These are phyloP conservation scores for Bufo gargarizans DNA, from an alignment of 2,113 vertebrate species.

Conservation along the genomic window DNA sequence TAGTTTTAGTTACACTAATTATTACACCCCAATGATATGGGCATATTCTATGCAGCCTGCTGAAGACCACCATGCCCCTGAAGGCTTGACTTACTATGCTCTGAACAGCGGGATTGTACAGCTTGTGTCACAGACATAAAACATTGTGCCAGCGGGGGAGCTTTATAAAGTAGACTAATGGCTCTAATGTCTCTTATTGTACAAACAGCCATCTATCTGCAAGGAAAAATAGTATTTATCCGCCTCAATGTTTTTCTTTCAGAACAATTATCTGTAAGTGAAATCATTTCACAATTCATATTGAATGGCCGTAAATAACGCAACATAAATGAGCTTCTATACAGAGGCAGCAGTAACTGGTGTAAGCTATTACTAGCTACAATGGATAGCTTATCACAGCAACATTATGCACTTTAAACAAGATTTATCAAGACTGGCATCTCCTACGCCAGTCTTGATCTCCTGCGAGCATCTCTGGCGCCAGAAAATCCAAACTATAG, in stretches of 20 bases:
- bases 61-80: not conserved
- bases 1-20: not conserved
- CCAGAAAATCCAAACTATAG: too few relatives aligned
- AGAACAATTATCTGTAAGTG: constrained; percentile 15
- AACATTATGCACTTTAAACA: not conserved
- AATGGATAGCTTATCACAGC: not conserved
- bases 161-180: constrained; percentile 35
- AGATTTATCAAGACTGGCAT: too few relatives aligned
- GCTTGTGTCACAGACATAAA: constrained; percentile 26
- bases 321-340: not conserved
- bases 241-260: constrained; percentile 1
- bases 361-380: not conserved
- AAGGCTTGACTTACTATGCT: not conserved
- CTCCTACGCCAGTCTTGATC: too few relatives aligned
- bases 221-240: constrained; percentile 13
- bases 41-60: not conserved
- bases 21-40: not conserved
- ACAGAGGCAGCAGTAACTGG: not conserved
- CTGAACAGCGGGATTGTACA: not conserved
- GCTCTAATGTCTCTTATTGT: constrained; percentile 32
- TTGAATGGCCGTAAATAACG: not conserved
- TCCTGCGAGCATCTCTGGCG: too few relatives aligned
- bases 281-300: constrained; percentile 31
- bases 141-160: constrained; percentile 30
- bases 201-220: constrained; percentile 28